Evolutionary conservation across 2,113 vertebrate species (phyloP).

Genomic region (Urocynchramus pylzowi): DNA sequence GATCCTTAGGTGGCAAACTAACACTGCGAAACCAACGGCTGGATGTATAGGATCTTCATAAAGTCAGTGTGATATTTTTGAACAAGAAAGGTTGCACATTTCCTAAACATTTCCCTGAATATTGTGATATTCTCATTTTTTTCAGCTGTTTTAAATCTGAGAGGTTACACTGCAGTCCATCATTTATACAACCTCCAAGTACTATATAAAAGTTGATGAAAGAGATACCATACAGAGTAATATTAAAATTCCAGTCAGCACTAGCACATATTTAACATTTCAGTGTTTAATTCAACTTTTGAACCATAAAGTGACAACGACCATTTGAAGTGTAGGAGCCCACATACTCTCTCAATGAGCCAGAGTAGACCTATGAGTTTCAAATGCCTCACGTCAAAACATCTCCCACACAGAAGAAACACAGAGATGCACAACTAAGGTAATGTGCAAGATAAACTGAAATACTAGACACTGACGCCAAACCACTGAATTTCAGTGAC

Average conservation of each 20-base stretch:
- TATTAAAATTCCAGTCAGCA: not conserved
- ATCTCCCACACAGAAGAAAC: not conserved
- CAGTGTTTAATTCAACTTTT: not conserved
- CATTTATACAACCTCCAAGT: not conserved
- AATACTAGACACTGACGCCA: not conserved
- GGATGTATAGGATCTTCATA: not conserved
- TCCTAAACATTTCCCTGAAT: not conserved
- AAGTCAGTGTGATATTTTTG: not conserved
- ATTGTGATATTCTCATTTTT: not conserved
- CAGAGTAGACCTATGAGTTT: not conserved
- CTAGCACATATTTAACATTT: not conserved
- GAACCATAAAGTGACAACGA: not conserved
- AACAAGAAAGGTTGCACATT: not conserved
- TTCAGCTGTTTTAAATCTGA: not conserved
- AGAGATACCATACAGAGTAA: not conserved
- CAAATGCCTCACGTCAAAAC: not conserved
- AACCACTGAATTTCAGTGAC: not conserved
- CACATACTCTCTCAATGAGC: not conserved
- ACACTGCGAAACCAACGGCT: not conserved
- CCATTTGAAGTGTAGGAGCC: not conserved
- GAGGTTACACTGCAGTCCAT: not conserved
- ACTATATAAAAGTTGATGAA: not conserved
- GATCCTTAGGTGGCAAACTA: not conserved
- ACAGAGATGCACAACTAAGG: not conserved
- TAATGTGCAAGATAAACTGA: not conserved